Base-by-base conservation (phyloP, 2,888 invertebrate genomes). In the Acanthosepion lycidas region DNA sequence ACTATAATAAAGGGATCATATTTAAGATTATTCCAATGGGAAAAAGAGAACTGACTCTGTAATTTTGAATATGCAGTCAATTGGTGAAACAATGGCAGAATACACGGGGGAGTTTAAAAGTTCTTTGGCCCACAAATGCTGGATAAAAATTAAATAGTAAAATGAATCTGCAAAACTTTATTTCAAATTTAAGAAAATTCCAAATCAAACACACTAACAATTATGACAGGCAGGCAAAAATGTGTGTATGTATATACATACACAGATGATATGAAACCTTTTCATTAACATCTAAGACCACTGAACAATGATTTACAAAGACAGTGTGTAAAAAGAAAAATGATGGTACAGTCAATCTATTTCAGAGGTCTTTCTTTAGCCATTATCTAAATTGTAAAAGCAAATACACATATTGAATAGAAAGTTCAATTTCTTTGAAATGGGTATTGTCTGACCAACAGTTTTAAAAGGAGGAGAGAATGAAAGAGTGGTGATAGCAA, bases 401-500 rank as follows among this genome's bases (percentile, higher is more conserved):
- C 78, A 33, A 33, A 59, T 59, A 6, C 59, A 59, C 59, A 23
- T 55, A 55, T 55, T 55, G 18, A 6, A 78, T 9, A 78, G 78
- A 78, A n/a, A 78, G n/a, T 78, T 78, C 78, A 78, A 78, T 78
- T n/a, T 78, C 78, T 78, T 51, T 92, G 92, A 51, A 48, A 49
- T 26, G 28, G 28, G 8, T 23, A 91, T 48, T 92, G 42, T 26
- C 92, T 92, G 92, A 42, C 26, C 23, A 49, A 92, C 48, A 48
- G 6, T 42, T 33, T n/a, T 28, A 4, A 91, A 20, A 28, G 91
- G 48, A 28, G 49, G 48, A 51, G 8, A 91, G 91, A 42, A 91
- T 8, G 91, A 23, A 91, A 91, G 91, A 42, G 23, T 20, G 33
- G 33, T 20, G 23, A 18, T 92, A 20, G 48, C 1, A 48, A 48